Evolutionary conservation across 2,797 vertebrate genomes (phyloP).

Genomic region (Poecilia picta): DNA sequence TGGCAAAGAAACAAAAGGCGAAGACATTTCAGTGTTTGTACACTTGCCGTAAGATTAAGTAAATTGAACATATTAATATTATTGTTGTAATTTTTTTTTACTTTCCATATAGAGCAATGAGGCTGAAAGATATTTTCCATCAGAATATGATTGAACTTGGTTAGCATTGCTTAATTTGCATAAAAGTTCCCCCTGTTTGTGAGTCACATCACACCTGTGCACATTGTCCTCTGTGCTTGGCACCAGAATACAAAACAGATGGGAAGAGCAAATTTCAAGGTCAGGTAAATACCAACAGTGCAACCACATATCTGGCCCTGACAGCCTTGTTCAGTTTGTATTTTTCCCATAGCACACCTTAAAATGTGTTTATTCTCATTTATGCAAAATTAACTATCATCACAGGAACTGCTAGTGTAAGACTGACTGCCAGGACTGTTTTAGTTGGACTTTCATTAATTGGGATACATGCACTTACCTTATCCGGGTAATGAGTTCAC

Average conservation of each 20-base stretch:
- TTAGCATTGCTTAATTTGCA: constrained; percentile 1
- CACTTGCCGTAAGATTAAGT: not conserved
- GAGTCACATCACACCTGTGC: constrained; percentile 5
- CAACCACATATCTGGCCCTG: not conserved
- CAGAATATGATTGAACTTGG: not conserved
- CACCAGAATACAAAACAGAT: constrained; percentile 12
- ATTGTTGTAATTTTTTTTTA: not conserved
- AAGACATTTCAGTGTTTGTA: not conserved
- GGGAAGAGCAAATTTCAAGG: constrained; percentile 13
- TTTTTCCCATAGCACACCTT: constrained; percentile 16
- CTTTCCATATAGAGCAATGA: not conserved
- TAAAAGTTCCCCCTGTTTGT: not conserved
- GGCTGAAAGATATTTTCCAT: not conserved
- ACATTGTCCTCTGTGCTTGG: not conserved
- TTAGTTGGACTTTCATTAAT: constrained; percentile 55
- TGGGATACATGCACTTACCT: constrained; percentile 49
- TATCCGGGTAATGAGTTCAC: constrained; percentile 33
- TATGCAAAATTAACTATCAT: constrained; percentile 47
- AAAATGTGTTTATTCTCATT: constrained; percentile 21
- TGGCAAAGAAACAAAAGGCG: not conserved
- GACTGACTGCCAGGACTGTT: constrained; percentile 44
- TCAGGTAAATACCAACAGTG: constrained; percentile 2
- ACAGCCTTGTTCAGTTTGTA: constrained; percentile 10
- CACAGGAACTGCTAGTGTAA: constrained; percentile 40
- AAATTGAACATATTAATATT: not conserved